phyloP scores from a whole-genome alignment of 2,888 invertebrate genomes.

The Ophonus ardosiacus region DNA sequence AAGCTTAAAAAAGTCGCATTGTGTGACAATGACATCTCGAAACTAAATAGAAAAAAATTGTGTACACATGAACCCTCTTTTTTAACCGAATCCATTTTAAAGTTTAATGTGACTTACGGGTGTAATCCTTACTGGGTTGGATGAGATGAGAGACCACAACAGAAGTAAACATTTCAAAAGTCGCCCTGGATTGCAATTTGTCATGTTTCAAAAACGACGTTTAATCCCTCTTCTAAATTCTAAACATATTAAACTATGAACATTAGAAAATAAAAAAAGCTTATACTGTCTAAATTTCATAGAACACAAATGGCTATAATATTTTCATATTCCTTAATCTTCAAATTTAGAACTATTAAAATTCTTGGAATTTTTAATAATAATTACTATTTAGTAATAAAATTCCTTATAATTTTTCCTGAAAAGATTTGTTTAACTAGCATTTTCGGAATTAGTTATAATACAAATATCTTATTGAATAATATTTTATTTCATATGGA shows the following conservation, averaged over 20 bases:
- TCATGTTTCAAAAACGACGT: conserved; percentile 2
- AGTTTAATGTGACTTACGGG: conserved; percentile 71
- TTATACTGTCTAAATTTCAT: neutral
- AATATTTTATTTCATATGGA: no score
- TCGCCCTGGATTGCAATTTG: neutral
- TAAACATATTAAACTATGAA: neutral
- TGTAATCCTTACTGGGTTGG: conserved; percentile 72
- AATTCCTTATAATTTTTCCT: no score
- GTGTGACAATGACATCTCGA: conserved; percentile 74
- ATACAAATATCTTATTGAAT: no score
- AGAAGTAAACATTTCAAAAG: conserved; percentile 63
- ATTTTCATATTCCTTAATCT: neutral
- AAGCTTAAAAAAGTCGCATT: conserved; percentile 72
- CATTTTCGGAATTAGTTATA: no score
- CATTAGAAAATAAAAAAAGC: neutral
- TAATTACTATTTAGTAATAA: no score
- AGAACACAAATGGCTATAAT: neutral
- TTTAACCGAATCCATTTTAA: conserved; percentile 64
- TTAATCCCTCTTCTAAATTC: neutral
- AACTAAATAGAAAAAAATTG: conserved; percentile 71
- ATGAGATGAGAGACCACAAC: conserved; percentile 71
- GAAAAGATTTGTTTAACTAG: no score
- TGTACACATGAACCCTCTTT: conserved; percentile 49
- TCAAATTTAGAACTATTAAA: neutral
- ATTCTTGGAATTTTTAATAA: no score